These are phyloP conservation scores for Musca vetustissima DNA, from an alignment of 1,140 invertebrate genomes.

Conservation along the genomic window DNA sequence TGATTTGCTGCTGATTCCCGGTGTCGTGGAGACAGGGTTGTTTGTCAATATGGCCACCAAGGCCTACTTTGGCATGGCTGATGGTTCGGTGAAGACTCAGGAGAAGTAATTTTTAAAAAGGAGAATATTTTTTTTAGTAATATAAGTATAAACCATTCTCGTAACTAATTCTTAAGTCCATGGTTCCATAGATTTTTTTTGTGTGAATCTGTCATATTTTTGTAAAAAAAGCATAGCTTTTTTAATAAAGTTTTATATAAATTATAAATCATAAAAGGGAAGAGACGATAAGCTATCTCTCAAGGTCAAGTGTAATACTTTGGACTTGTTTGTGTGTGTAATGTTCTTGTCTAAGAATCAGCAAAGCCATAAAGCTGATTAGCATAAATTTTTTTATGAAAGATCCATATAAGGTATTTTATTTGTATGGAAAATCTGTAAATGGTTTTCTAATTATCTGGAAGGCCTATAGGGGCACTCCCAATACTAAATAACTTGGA, in stretches of 20 bases:
- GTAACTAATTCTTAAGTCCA: not conserved
- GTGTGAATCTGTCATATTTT: conserved; percentile 1
- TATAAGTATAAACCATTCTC: not conserved
- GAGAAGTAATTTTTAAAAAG: conserved; percentile 32
- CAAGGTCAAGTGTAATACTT: no score
- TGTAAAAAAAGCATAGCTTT: not conserved
- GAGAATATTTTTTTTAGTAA: not conserved
- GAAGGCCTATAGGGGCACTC: no score
- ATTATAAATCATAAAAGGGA: not conserved
- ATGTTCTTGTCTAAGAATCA: no score
- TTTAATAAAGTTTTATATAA: not conserved
- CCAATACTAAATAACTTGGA: no score
- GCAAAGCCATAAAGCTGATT: no score
- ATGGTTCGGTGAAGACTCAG: conserved; percentile 74
- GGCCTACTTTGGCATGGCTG: conserved; percentile 85
- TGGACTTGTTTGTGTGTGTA: no score
- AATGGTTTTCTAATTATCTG: no score
- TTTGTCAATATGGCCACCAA: conserved; percentile 90
- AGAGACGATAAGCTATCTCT: no score
- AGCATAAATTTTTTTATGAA: no score
- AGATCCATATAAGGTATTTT: no score
- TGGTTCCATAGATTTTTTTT: not conserved
- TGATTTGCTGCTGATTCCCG: conserved; percentile 80
- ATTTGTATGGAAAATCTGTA: no score
- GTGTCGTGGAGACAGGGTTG: conserved; percentile 94